phyloP scores from a whole-genome alignment of 2,113 vertebrate genomes.

The Condylura cristata region DNA sequence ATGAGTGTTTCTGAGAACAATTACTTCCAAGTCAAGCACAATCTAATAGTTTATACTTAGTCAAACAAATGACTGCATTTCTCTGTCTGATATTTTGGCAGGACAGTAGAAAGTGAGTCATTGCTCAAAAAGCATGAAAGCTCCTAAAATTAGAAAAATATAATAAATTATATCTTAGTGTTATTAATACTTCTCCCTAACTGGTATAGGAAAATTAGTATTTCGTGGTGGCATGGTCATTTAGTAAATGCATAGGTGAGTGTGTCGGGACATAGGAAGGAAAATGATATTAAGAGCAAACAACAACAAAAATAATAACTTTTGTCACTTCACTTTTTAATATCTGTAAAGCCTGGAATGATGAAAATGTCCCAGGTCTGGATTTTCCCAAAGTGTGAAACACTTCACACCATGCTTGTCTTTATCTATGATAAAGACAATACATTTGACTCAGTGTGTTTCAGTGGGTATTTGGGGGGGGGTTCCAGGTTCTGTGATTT shows the following conservation, averaged over 20 bases:
- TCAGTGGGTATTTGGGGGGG: not conserved
- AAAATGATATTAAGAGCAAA: not conserved
- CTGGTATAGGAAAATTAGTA: not conserved
- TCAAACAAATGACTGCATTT: conserved; percentile 15
- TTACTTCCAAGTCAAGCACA: not conserved
- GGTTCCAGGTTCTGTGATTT: not conserved
- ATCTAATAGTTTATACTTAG: not conserved
- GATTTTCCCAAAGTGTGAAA: too few species aligned
- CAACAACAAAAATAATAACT: not conserved
- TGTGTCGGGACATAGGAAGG: not conserved
- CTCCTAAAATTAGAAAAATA: conserved; percentile 16
- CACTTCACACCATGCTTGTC: too few species aligned
- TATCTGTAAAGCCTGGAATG: too few species aligned
- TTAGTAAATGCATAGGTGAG: not conserved
- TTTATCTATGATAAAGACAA: not conserved
- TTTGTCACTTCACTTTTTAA: too few species aligned
- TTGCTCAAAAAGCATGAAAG: conserved; percentile 48
- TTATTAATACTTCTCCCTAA: not conserved
- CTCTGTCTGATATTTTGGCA: not conserved
- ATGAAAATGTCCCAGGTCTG: too few species aligned
- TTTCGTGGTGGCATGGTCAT: not conserved
- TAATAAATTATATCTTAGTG: not conserved
- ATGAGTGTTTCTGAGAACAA: not conserved
- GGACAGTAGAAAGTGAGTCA: conserved; percentile 24
- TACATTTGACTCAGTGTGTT: not conserved